Percentiles rank a stretch among this genome's conserved stretches.
Conservation (phyloP, 2,113 vertebrate genomes). For the Sialia sialis region DNA sequence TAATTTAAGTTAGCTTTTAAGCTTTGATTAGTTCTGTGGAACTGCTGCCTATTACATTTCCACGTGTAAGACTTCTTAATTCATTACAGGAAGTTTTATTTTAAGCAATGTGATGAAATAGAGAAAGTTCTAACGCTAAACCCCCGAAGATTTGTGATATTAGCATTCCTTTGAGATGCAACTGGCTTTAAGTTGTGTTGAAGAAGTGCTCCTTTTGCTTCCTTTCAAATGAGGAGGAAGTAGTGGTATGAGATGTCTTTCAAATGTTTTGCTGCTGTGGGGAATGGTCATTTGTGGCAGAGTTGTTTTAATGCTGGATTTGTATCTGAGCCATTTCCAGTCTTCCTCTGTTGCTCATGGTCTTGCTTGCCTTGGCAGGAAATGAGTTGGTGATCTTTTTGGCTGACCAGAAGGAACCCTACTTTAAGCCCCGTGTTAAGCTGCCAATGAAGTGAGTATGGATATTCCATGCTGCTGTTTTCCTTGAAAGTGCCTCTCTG, state of each 20-base stretch:
- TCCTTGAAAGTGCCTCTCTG: neutral
- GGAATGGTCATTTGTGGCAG: neutral
- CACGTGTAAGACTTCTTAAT: neutral
- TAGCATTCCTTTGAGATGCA: neutral
- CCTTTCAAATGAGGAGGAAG: neutral
- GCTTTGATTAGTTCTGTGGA: neutral
- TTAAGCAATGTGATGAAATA: neutral
- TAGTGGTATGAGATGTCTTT: neutral
- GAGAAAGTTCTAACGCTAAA: neutral
- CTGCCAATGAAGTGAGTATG: slow-evolving; percentile 78
- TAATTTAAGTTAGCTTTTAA: neutral
- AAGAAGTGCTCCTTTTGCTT: neutral
- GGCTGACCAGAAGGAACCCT: slow-evolving; percentile 89
- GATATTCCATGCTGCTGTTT: accelerated
- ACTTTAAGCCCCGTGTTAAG: slow-evolving; percentile 90
- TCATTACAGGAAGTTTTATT: neutral
- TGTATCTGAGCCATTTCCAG: neutral
- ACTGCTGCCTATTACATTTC: neutral
- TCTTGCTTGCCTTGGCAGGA: slow-evolving; percentile 75
- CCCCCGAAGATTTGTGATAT: neutral
- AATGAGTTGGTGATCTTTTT: slow-evolving; percentile 87
- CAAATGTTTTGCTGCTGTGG: neutral
- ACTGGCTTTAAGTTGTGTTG: neutral
- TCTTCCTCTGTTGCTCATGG: neutral
- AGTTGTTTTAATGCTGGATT: neutral